These are phyloP conservation scores for Aegithalos caudatus DNA, from an alignment of 2,113 vertebrate species.

Conservation along the genomic window DNA sequence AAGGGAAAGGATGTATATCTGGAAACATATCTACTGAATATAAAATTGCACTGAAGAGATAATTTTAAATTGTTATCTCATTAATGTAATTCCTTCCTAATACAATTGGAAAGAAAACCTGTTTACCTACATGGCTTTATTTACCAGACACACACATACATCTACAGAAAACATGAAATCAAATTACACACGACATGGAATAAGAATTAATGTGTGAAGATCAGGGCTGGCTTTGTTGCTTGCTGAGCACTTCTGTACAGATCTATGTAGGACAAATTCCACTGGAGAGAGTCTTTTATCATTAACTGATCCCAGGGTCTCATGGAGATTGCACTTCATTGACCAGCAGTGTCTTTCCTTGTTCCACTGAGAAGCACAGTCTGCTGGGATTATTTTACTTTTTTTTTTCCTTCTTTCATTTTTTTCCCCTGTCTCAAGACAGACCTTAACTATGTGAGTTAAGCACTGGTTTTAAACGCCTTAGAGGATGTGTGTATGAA, in stretches of 20 bases:
- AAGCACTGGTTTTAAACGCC: neutral
- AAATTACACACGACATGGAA: neutral
- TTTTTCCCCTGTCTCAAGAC: neutral
- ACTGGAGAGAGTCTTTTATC: neutral
- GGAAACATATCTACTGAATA: neutral
- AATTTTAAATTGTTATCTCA: neutral
- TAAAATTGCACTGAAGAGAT: neutral
- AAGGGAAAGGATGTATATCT: neutral
- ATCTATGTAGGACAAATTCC: neutral
- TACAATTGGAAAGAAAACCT: neutral
- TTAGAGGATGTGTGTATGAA: neutral
- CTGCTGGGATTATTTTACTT: rapidly evolving
- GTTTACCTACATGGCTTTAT: rapidly evolving
- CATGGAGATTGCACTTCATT: neutral
- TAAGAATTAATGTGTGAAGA: neutral
- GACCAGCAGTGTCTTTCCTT: neutral
- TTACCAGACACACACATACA: neutral
- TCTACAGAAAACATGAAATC: neutral
- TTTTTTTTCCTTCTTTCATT: neutral
- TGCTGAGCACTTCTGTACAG: neutral
- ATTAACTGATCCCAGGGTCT: neutral
- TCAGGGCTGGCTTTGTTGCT: neutral
- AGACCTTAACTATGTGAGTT: neutral
- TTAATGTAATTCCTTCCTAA: neutral
- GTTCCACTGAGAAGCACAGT: neutral